phyloP scores from a whole-genome alignment of 2,888 invertebrate species.

The Chesias legatella region DNA sequence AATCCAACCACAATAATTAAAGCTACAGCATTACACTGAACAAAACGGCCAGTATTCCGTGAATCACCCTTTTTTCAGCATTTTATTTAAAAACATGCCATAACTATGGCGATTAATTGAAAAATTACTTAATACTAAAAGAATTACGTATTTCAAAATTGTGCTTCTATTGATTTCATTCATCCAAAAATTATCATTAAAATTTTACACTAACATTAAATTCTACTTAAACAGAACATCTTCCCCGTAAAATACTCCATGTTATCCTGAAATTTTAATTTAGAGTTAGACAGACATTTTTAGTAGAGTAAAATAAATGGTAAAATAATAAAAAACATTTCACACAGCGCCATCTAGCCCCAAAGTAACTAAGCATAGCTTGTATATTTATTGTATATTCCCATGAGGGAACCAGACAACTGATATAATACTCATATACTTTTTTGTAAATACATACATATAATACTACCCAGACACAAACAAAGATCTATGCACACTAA shows the following conservation, averaged over 20 bases:
- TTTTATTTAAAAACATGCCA: not conserved
- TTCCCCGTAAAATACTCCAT: conserved; percentile 19
- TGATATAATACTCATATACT: too few species aligned
- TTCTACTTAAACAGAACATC: conserved; percentile 15
- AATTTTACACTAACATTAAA: conserved; percentile 12
- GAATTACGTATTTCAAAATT: conserved; percentile 38
- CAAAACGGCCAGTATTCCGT: not conserved
- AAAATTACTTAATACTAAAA: conserved; percentile 25
- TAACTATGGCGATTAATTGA: not conserved
- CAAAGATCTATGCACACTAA: too few species aligned
- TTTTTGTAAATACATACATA: too few species aligned
- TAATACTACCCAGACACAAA: too few species aligned
- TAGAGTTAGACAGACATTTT: not conserved
- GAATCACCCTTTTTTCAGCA: conserved; percentile 1
- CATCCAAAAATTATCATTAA: conserved; percentile 15
- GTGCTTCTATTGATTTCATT: conserved; percentile 22
- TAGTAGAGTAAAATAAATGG: too few species aligned
- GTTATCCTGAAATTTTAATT: conserved; percentile 20
- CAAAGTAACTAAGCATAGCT: too few species aligned
- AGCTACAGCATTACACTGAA: too few species aligned
- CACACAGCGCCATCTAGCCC: too few species aligned
- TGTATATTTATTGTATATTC: too few species aligned
- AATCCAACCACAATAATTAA: too few species aligned
- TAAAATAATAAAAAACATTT: too few species aligned
- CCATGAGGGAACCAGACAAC: too few species aligned